phyloP scores from a whole-genome alignment of 1,140 invertebrate genomes.

The Pararge aegeria region DNA sequence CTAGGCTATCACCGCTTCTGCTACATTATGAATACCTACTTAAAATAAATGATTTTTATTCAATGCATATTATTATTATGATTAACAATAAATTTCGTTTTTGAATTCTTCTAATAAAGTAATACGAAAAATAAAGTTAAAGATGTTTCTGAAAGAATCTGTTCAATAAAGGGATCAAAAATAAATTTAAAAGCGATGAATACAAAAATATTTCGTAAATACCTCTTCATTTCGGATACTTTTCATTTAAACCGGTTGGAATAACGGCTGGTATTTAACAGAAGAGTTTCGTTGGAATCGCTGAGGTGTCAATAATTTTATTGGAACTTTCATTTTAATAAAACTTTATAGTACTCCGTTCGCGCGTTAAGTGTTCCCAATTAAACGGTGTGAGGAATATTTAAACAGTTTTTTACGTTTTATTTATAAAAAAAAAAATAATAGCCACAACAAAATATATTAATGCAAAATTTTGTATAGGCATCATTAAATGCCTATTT shows the following conservation, averaged over 20 bases:
- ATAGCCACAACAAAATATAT: too few species aligned
- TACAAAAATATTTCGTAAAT: neutral
- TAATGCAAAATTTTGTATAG: too few species aligned
- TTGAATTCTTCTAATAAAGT: too few species aligned
- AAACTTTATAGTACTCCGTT: neutral
- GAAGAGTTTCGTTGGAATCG: neutral
- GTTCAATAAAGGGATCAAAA: neutral
- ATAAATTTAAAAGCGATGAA: neutral
- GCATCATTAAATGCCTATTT: too few species aligned
- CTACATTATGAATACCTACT: too few species aligned
- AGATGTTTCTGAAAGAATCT: too few species aligned
- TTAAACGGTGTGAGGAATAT: neutral
- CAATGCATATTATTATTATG: too few species aligned
- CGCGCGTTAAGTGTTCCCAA: neutral
- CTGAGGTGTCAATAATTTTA: conserved; percentile 7
- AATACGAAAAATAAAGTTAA: too few species aligned
- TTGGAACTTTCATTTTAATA: conserved; percentile 8
- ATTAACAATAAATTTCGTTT: too few species aligned
- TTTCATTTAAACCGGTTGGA: neutral
- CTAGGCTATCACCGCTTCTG: too few species aligned
- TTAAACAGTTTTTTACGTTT: neutral
- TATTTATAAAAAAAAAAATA: too few species aligned
- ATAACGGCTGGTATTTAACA: conserved; percentile 7
- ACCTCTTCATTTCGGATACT: conserved; percentile 2
- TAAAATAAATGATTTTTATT: too few species aligned